A percentile compares a stretch with the other conserved stretches of the same genome.
These are phyloP conservation scores for Neoaliturus tenellus DNA, from an alignment of 2,888 invertebrate genomes.

Conservation along the genomic window DNA sequence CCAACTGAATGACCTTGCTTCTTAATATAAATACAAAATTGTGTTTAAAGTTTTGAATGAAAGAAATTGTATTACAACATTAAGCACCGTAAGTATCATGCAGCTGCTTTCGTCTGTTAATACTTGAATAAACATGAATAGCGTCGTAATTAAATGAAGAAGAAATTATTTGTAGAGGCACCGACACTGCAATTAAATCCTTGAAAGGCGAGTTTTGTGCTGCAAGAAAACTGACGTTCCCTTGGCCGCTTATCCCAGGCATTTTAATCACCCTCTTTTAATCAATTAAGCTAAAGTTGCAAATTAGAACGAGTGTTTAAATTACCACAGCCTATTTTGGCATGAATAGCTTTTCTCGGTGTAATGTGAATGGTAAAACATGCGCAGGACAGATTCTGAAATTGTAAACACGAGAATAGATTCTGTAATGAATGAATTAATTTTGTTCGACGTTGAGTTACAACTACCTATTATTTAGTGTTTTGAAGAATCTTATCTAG, in stretches of 20 bases:
- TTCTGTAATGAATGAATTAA: too few relatives aligned
- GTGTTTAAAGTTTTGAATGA: too few relatives aligned
- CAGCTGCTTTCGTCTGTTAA: not conserved
- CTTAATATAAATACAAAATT: too few relatives aligned
- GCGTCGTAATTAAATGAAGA: not conserved
- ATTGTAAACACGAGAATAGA: too few relatives aligned
- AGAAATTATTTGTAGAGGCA: not conserved
- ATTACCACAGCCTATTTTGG: not conserved
- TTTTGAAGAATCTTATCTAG: too few relatives aligned
- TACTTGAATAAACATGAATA: not conserved
- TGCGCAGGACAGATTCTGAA: too few relatives aligned
- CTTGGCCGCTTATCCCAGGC: not conserved
- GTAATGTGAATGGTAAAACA: too few relatives aligned
- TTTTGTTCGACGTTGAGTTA: too few relatives aligned
- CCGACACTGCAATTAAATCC: not conserved
- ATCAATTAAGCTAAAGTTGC: conserved; percentile 4
- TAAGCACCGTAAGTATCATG: not conserved
- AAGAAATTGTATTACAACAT: too few relatives aligned
- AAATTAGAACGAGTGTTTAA: conserved; percentile 10
- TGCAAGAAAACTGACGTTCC: not conserved
- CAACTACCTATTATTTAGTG: too few relatives aligned
- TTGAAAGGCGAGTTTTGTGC: not conserved
- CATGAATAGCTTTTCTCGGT: not conserved
- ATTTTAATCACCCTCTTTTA: conserved; percentile 9
- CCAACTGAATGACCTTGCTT: too few relatives aligned